These are phyloP conservation scores for Lithobius niger DNA, from an alignment of 1,140 invertebrate genomes.

Conservation along the genomic window DNA sequence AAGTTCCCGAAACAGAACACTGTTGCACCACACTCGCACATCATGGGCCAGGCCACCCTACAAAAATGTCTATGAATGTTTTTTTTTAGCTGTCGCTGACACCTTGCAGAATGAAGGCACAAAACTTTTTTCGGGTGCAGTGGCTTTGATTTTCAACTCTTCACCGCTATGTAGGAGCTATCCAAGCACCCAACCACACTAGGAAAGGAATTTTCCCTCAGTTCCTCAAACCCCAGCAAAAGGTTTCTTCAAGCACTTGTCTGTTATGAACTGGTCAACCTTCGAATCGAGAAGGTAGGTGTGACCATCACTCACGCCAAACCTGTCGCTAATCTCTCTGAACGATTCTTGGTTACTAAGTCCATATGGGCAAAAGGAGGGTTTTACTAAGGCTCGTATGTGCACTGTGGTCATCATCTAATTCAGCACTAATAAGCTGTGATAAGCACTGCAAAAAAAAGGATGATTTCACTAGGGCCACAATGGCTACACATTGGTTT, in stretches of 20 bases:
- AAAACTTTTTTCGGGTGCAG: slow-evolving; percentile 4
- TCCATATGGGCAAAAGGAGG: too few species aligned
- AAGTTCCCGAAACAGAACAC: slow-evolving; percentile 3
- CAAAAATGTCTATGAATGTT: slow-evolving; percentile 14
- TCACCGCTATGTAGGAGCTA: background rate
- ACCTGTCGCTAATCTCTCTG: too few species aligned
- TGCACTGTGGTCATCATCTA: too few species aligned
- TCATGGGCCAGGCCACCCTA: slow-evolving; percentile 15
- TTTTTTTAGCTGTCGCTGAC: slow-evolving; percentile 11
- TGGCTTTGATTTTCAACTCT: background rate
- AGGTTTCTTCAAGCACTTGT: background rate
- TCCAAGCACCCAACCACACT: background rate
- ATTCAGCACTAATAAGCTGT: too few species aligned
- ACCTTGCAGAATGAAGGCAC: slow-evolving; percentile 12
- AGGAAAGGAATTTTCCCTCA: background rate
- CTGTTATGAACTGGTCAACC: background rate
- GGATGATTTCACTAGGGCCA: too few species aligned
- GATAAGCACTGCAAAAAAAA: too few species aligned
- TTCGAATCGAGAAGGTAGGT: too few species aligned
- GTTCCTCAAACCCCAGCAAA: background rate
- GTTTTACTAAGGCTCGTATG: too few species aligned
- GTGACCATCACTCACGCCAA: too few species aligned
- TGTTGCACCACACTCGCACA: slow-evolving; percentile 10
- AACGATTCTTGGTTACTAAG: too few species aligned
- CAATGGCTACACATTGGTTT: too few species aligned